Conservation (phyloP, 2,113 vertebrate genomes). For the Neolamprologus tretocephalus region DNA sequence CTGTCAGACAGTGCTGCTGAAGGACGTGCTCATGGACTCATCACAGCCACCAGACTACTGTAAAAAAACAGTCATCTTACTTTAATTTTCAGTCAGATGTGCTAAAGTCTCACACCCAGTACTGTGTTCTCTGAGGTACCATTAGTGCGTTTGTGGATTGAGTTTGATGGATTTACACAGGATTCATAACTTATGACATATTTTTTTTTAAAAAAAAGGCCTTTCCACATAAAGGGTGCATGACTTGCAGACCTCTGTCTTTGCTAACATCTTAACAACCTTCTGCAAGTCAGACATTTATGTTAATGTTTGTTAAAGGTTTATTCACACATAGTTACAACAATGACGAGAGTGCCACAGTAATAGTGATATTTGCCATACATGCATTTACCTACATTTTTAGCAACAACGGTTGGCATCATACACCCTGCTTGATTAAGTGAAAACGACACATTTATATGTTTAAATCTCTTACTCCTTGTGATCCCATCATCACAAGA, state of each 20-base stretch:
- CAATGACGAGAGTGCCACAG: background rate
- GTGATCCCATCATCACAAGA: background rate
- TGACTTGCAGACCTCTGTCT: background rate
- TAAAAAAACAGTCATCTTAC: background rate
- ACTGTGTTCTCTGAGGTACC: background rate
- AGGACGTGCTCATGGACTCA: background rate
- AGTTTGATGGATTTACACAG: background rate
- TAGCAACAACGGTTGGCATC: background rate
- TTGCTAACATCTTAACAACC: background rate
- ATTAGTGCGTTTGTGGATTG: background rate
- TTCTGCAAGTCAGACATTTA: background rate
- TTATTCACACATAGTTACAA: background rate
- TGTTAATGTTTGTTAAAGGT: background rate
- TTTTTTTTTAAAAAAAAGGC: accelerated
- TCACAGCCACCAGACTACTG: background rate
- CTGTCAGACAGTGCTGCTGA: background rate
- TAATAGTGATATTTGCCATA: background rate
- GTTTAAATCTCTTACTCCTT: background rate
- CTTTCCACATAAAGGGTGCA: background rate
- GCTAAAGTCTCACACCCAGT: background rate
- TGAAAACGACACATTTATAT: background rate
- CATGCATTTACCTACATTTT: background rate
- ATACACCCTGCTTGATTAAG: background rate
- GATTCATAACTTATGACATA: background rate
- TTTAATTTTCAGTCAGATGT: background rate